Evolutionary conservation across 2,888 invertebrate species (phyloP).

Genomic region (Anoncus sp.): DNA sequence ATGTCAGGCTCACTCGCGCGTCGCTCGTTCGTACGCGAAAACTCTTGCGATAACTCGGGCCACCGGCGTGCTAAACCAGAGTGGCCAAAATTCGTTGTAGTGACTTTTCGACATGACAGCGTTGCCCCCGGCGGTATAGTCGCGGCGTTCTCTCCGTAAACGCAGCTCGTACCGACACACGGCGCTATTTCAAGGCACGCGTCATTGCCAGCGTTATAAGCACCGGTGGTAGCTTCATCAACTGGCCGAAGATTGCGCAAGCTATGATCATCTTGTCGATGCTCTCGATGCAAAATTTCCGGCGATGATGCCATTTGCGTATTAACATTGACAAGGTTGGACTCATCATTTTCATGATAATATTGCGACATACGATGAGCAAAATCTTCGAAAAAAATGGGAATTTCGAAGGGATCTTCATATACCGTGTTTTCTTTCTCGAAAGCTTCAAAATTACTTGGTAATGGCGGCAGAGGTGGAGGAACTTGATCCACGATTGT

Average conservation of each 20-base stretch:
- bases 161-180: constrained; percentile 52
- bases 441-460: constrained; percentile 23
- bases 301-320: constrained; percentile 41
- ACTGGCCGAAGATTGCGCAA: constrained; percentile 61
- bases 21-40: constrained; percentile 27
- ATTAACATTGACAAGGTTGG: constrained; percentile 28
- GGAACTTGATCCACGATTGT: constrained; percentile 12
- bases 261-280: constrained; percentile 17
- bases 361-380: not conserved
- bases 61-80: constrained; percentile 52
- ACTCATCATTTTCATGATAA: constrained; percentile 25
- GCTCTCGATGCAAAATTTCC: constrained; percentile 36
- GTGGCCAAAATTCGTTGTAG: constrained; percentile 46
- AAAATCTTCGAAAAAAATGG: constrained; percentile 19
- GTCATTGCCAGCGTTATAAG: constrained; percentile 66
- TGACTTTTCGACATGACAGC: constrained; percentile 57
- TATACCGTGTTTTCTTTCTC: not conserved
- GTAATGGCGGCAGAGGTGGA: constrained; percentile 57
- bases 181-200: constrained; percentile 68
- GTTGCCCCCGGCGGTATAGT: constrained; percentile 50
- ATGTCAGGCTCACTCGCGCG: constrained; percentile 39
- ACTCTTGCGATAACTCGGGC: constrained; percentile 39
- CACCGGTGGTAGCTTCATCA: constrained; percentile 57
- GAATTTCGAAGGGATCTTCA: constrained; percentile 1
- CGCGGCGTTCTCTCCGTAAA: constrained; percentile 59